Percentiles rank a stretch among this genome's conserved stretches.
phyloP scores from a whole-genome alignment of 92 coral and sea anemone genomes.

The Umimayanthus chanpuru region DNA sequence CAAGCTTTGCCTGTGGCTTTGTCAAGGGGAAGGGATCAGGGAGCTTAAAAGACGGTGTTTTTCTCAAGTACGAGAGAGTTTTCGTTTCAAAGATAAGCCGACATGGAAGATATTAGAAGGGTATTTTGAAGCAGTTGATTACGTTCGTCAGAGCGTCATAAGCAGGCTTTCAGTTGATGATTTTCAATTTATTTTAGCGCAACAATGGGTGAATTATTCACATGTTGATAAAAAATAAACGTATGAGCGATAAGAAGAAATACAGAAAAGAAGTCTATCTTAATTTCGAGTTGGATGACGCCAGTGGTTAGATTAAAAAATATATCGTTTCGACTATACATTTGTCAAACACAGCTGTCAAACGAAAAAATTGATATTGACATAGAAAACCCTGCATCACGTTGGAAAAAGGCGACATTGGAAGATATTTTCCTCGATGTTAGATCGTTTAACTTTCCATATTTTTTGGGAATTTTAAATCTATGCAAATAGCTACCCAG shows the following conservation, averaged over 20 bases:
- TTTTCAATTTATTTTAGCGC: neutral
- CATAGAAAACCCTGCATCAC: neutral
- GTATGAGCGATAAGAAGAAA: constrained; percentile 15
- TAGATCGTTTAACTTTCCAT: neutral
- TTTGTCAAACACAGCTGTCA: constrained; percentile 38
- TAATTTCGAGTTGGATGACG: constrained; percentile 11
- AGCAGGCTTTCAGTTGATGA: neutral
- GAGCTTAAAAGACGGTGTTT: constrained; percentile 22
- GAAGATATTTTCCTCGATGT: neutral
- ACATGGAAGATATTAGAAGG: constrained; percentile 9
- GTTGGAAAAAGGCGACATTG: neutral
- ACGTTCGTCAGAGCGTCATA: neutral
- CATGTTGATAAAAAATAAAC: constrained; percentile 10
- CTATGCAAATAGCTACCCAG: neutral
- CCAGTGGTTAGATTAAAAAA: constrained; percentile 8
- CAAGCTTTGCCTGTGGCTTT: constrained; percentile 35
- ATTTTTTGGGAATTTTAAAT: neutral
- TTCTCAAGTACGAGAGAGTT: constrained; percentile 35
- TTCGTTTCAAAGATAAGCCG: constrained; percentile 38
- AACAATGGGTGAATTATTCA: constrained; percentile 23
- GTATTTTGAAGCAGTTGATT: neutral
- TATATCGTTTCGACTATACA: constrained; percentile 4
- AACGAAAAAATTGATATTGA: constrained; percentile 12
- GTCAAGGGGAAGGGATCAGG: constrained; percentile 39
- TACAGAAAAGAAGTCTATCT: neutral